Percentiles rank a stretch among this genome's conserved stretches.
Conservation (phyloP, 2,888 invertebrate genomes). For the Tachina lurida region DNA sequence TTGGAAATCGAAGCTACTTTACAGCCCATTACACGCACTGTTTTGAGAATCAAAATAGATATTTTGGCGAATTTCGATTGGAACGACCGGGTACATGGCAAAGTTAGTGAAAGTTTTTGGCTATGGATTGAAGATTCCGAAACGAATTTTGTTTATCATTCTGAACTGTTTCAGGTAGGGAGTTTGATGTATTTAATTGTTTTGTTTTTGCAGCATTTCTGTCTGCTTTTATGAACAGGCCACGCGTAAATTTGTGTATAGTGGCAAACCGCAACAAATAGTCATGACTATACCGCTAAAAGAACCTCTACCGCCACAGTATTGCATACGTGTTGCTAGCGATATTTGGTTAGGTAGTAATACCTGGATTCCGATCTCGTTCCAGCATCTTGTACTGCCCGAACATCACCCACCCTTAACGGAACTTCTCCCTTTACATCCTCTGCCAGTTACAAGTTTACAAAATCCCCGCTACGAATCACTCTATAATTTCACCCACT, state of each 20-base stretch:
- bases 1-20: conserved; percentile 92
- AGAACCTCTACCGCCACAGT: conserved; percentile 95
- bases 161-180: conserved; percentile 90
- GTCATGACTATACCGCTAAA: conserved; percentile 97
- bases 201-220: neutral
- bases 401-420: conserved; percentile 96
- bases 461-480: conserved; percentile 90
- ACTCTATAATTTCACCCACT: conserved; percentile 95
- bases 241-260: conserved; percentile 85
- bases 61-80: conserved; percentile 91
- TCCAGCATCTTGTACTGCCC: conserved; percentile 95
- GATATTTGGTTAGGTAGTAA: conserved; percentile 89
- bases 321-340: conserved; percentile 92
- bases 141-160: conserved; percentile 96
- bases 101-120: conserved; percentile 95
- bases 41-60: conserved; percentile 91
- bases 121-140: conserved; percentile 99
- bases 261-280: conserved; percentile 90
- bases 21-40: conserved; percentile 97
- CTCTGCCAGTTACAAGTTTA: conserved; percentile 92
- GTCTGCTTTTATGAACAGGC: conserved; percentile 59
- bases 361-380: conserved; percentile 86
- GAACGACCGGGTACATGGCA: conserved; percentile 95
- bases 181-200: neutral
- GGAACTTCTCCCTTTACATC: conserved; percentile 94